A percentile compares a stretch with the other conserved stretches of the same genome.
phyloP scores from a whole-genome alignment of 2,113 vertebrate genomes.

The Pipa parva region DNA sequence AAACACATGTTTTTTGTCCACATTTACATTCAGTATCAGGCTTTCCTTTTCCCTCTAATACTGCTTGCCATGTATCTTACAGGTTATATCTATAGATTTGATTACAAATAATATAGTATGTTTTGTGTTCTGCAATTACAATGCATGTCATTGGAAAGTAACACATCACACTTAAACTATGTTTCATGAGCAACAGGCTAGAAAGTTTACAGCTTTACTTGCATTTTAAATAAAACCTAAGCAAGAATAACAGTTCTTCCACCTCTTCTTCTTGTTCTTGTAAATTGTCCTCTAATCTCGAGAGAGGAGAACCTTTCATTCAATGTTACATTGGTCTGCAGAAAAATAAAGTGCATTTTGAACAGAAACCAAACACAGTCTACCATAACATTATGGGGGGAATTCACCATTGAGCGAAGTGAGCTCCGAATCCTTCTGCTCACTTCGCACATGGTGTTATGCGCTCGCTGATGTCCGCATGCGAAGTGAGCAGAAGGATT shows the following conservation, averaged over 20 bases:
- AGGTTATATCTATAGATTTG: background rate
- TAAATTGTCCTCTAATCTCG: constrained; percentile 51
- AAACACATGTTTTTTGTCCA: too few relatives aligned
- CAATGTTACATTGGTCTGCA: constrained; percentile 68
- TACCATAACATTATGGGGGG: too few relatives aligned
- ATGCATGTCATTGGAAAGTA: background rate
- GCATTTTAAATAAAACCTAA: background rate
- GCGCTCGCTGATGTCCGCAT: too few relatives aligned
- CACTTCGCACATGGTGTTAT: too few relatives aligned
- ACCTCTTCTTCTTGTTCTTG: constrained; percentile 33
- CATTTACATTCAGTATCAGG: too few relatives aligned
- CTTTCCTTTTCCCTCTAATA: too few relatives aligned
- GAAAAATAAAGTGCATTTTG: constrained; percentile 43
- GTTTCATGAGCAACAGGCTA: background rate
- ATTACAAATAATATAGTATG: background rate
- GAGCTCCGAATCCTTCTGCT: too few relatives aligned
- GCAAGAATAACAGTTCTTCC: constrained; percentile 50
- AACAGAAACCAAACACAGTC: background rate
- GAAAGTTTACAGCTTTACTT: background rate
- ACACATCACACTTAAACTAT: background rate
- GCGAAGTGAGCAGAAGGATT: too few relatives aligned
- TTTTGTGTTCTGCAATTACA: background rate
- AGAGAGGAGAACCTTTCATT: constrained; percentile 71
- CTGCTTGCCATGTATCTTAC: too few relatives aligned
- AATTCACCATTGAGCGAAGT: too few relatives aligned